Evolutionary conservation across 2,888 invertebrate species (phyloP), one percentile per base, ranked within the genome.

Genomic region (Lamellibrachia columna): DNA sequence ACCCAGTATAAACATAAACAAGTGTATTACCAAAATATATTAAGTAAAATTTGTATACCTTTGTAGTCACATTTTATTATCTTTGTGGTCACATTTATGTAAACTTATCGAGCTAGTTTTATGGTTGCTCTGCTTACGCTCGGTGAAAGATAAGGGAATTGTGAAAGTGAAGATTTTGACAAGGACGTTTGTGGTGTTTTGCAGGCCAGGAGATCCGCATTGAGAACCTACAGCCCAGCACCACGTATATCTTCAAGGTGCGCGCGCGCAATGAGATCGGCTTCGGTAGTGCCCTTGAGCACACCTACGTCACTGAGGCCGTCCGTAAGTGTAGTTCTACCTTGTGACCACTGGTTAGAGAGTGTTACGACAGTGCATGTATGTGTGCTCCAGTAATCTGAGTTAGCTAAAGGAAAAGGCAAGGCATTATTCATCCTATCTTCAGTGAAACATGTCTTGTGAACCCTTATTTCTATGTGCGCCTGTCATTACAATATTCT

Each of bases 261-360:
- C 92, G 94, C 40, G 94, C 93, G 58, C 92, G 93, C 90, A 94
- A 94, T 53, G 94, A 94, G 92, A 93, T 94, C 7, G 94, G 94
- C 28, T 92, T 93, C 9, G 93, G 94, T 7, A 90, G 90, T 28
- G 90, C 92, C 90, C 90, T 93, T 28, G 92, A 93, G n/a, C 92
- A 92, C 90, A 92, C 55, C n/a, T 93, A 92, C 90, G 90, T 90
- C n/a, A 94, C 94, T 15, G 90, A 92, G 40, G 93, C 93, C 22
- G 93, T 94, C 53, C 90, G 94, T 94, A 92, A 92, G 94, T 92
- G 90, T 40, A 40, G 40, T 40, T 40, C 40, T 40, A 40, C 1
- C 40, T 40, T 40, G 40, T 40, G 40, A 40, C 40, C 40, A 40
- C 40, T 40, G 40, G 40, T 40, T 40, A 40, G 40, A 40, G 40